Percentiles rank a stretch among this genome's conserved stretches.
phyloP scores from a whole-genome alignment of 2,888 invertebrate genomes.

The Cataglyphis rosenhaueri region DNA sequence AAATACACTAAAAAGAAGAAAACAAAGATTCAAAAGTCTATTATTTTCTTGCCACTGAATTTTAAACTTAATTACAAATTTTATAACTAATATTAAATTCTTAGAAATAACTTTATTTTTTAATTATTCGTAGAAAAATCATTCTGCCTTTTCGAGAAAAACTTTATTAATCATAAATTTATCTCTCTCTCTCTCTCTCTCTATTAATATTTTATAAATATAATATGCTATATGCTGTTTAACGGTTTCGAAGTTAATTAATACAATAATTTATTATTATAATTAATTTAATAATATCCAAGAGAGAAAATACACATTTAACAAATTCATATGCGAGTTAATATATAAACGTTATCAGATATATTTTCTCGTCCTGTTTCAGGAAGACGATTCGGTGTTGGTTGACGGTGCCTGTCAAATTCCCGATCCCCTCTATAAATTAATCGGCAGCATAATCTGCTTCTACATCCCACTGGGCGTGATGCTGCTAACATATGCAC shows the following conservation, averaged over 20 bases:
- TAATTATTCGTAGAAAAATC: not conserved
- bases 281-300: slow-evolving; percentile 1
- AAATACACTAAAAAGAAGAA: too few relatives aligned
- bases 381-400: slow-evolving; percentile 94
- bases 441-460: slow-evolving; percentile 97
- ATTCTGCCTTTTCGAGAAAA: not conserved
- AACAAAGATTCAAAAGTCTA: too few relatives aligned
- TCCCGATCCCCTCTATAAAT: slow-evolving; percentile 95
- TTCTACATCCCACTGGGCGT: slow-evolving; percentile 98
- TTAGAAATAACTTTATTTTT: not conserved
- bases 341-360: not conserved
- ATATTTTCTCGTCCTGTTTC: slow-evolving; percentile 79
- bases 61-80: not conserved
- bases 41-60: too few relatives aligned
- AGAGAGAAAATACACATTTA: not conserved
- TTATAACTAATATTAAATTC: not conserved
- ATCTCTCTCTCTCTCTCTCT: not conserved
- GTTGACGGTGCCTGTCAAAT: slow-evolving; percentile 95
- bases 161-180: slow-evolving; percentile 10
- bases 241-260: not conserved
- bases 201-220: slow-evolving; percentile 13
- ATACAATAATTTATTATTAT: slow-evolving; percentile 4
- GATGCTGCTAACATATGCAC: slow-evolving; percentile 97
- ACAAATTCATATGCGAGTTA: not conserved
- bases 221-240: not conserved